Base-by-base conservation (phyloP, 1,140 invertebrate species). In the Drosophila baimaii region DNA sequence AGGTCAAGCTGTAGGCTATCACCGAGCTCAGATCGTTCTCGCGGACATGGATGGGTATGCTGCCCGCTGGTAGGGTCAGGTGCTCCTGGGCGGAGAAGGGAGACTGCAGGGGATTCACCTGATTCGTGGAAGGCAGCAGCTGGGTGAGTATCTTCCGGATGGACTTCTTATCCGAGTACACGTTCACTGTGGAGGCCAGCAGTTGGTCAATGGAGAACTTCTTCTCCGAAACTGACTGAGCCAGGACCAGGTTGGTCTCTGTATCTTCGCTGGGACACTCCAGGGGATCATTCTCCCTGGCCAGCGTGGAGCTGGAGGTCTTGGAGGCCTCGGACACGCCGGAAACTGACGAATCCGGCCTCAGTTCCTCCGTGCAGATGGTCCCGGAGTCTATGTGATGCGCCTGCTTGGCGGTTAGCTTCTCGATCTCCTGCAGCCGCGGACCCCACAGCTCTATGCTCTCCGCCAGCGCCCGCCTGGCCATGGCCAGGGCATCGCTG, bases 11-110 rank as follows among this genome's bases (percentile, higher is more conserved):
- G 90, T 97, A 98, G 0, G 97, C 96, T 63, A 98, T 97, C 49
- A 98, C 96, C 1, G 97, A 98, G 73, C 97, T 97, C 2, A 96
- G 95, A 91, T 99, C 97, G 15, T 94, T 94, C 90, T 98, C 97
- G 73, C 96, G 95, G 0, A 98, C 95, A 12, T 97, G 93, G 9
- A 98, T 93, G 2, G 96, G 96, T 17, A 96, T 94, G 35, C 93
- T 90, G 33, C 94, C 93, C 39, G 92, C 63, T 2, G 94, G 92
- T 23, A 95, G 85, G 2, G 94, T 92, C 79, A 95, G 93, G 91
- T 97, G 96, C 88, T 96, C 95, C 79, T 94, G 93, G 4, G 92
- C 35, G 43, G 93, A 91, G 90, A 95, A 94, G 15, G 95, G 95
- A 62, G 92, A 92, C 57, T 92, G 91, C 77, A 96, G 93, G 0